Evolutionary conservation across 2,113 vertebrate species (phyloP), one percentile per base, ranked within the genome.

Genomic region (Andinoacara biseriatus): DNA sequence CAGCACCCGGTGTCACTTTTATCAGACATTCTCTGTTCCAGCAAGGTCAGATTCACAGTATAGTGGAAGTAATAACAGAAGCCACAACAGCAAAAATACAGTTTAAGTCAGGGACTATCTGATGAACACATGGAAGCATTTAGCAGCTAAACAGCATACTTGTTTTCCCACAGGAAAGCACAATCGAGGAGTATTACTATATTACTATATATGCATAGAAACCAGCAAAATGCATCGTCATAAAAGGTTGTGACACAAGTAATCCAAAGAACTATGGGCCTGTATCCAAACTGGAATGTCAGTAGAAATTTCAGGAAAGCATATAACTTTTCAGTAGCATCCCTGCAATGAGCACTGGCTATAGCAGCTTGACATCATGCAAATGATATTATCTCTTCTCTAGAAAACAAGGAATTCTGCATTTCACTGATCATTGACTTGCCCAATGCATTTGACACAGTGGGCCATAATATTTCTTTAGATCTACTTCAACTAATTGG

Each of bases 51-150:
- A 17, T 49, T 49, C 46, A 72, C 43, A 72, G 46, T 52, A 7
- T 11, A 52, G 43, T 52, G 26, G 26, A 72, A 72, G 46, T 29
- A 31, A 72, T 20, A 8, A 14, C 24, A 54, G 18, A 6, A 52
- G 17, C 0, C 10, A 52, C 10, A 1, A 0, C 13, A 2, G 5
- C 43, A 69, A 18, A 38, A 49, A 31, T 69, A 52, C 43, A 13
- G 10, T 43, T 3, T 72, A 10, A 49, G 46, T 17, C 11, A 72
- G 26, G 26, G 65, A 0, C 52, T 52, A n/a, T 72, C 43, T 49
- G 43, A 24, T 52, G 29, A 52, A 69, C 65, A 69, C 3, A 0
- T 52, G 43, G 46, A 69, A 69, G 43, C 24, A 69, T 52, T 69
- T 5, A 69, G 46, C 46, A 49, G 14, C 15, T 46, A 46, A 49